Evolutionary conservation across 2,113 vertebrate genomes (phyloP), one percentile per base, ranked within the genome.

Genomic region (Leuciscus idus): DNA sequence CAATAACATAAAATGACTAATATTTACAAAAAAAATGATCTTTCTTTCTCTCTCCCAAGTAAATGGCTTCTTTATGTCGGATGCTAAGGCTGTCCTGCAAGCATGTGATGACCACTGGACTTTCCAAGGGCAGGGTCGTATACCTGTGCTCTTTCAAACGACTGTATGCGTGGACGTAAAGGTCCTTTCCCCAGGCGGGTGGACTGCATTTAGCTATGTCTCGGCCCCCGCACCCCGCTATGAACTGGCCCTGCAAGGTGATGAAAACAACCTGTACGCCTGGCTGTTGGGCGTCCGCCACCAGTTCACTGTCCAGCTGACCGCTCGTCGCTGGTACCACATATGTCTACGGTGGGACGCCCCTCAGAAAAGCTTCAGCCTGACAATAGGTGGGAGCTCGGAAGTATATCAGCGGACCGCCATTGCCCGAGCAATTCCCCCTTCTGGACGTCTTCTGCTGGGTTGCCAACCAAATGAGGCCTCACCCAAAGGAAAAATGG

Each of bases 171-270:
- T 95, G 8, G 89, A 95, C 61, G 30, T 95, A 28, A 92, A 90
- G 0, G 89, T 95, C 78, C 28, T 94, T 2, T 85, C 78, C 10
- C 89, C 91, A 0, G 94, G 94, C 15, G 23, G 87, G 30, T 95
- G 94, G 95, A 92, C 92, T 68, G 95, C 94, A 50, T 95, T 95
- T 89, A 92, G 93, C 19, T 95, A 95, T 90, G 90, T 84, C 84
- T 90, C 92, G 0, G 77, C 77, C 6, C 88, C 84, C 0, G 83
- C 86, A 1, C 88, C 87, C 0, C 15, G 6, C 36, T 93, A 93
- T 0, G 91, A 92, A 50, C 90, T 95, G 72, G 93, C 92, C 0
- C 88, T 95, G 86, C 92, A 94, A 89, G 95, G 95, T 1, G 93
- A 95, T 7, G 21, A 81, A 0, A 48, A 36, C 6, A 88, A 88